Evolutionary conservation across 2,797 vertebrate species (phyloP).

Genomic region (Diglossa cyanea): DNA sequence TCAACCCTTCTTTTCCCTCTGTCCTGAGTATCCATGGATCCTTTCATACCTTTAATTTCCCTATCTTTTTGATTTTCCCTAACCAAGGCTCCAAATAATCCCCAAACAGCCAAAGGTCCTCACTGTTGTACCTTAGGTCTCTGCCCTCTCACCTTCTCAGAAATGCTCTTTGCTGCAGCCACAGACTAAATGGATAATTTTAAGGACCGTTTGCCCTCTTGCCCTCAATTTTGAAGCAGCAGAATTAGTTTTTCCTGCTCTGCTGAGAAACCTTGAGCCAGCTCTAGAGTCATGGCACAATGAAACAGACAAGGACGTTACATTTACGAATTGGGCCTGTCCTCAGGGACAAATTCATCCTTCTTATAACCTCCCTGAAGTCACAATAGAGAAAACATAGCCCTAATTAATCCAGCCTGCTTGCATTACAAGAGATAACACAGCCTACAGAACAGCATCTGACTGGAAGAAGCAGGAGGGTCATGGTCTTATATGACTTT

Average conservation of each 20-base stretch:
- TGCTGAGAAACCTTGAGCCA: background rate
- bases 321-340: background rate
- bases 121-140: background rate
- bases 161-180: background rate
- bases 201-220: background rate
- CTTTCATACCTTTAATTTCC: background rate
- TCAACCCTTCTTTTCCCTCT: background rate
- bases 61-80: background rate
- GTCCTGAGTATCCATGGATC: background rate
- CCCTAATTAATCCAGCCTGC: conserved; percentile 37
- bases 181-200: background rate
- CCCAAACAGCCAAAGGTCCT: background rate
- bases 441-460: background rate
- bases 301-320: background rate
- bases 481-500: background rate
- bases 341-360: conserved; percentile 19
- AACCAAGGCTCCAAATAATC: background rate
- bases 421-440: conserved; percentile 25
- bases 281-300: background rate
- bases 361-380: background rate
- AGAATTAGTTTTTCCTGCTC: background rate
- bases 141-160: background rate
- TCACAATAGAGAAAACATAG: background rate
- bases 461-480: background rate
- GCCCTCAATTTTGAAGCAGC: background rate